Evolutionary conservation across 2,797 vertebrate genomes (phyloP).

Genomic region (Chelidonichthys spinosus): DNA sequence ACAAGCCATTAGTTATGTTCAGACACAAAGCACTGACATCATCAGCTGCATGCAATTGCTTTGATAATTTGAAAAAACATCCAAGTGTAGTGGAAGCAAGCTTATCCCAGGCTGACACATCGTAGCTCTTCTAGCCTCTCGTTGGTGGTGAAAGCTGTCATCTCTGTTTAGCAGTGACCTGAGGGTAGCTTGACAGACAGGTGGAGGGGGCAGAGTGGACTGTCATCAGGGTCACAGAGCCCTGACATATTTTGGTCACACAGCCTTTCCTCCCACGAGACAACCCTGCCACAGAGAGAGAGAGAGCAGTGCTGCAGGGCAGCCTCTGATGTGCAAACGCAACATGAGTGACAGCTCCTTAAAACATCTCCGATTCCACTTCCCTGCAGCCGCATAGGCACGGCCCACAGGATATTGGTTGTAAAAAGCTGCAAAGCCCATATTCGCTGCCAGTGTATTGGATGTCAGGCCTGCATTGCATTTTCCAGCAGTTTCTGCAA

Average conservation of each 20-base stretch:
- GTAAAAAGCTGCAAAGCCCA: constrained; percentile 47
- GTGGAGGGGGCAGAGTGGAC: constrained; percentile 46
- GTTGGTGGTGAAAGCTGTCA: constrained; percentile 57
- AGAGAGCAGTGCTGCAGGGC: constrained; percentile 52
- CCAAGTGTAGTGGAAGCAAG: constrained; percentile 20
- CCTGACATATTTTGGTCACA: constrained; percentile 34
- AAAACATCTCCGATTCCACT: constrained; percentile 49
- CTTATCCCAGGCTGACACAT: constrained; percentile 31
- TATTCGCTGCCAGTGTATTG: constrained; percentile 47
- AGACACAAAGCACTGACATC: constrained; percentile 46
- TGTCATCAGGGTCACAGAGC: constrained; percentile 60
- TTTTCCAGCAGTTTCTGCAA: constrained; percentile 53
- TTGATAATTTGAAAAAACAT: constrained; percentile 53
- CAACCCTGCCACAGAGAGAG: constrained; percentile 23
- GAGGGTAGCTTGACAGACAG: constrained; percentile 56
- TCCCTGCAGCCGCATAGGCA: constrained; percentile 33
- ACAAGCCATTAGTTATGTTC: constrained; percentile 64
- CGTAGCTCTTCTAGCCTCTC: constrained; percentile 17
- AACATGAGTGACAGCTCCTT: constrained; percentile 64
- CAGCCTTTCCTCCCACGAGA: constrained; percentile 43
- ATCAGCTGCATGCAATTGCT: constrained; percentile 49
- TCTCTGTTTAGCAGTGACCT: constrained; percentile 52
- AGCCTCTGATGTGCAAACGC: constrained; percentile 45
- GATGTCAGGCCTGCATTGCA: constrained; percentile 39
- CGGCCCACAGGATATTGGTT: constrained; percentile 56